Conservation (phyloP, 2,888 invertebrate genomes). For the Andrena camellia region DNA sequence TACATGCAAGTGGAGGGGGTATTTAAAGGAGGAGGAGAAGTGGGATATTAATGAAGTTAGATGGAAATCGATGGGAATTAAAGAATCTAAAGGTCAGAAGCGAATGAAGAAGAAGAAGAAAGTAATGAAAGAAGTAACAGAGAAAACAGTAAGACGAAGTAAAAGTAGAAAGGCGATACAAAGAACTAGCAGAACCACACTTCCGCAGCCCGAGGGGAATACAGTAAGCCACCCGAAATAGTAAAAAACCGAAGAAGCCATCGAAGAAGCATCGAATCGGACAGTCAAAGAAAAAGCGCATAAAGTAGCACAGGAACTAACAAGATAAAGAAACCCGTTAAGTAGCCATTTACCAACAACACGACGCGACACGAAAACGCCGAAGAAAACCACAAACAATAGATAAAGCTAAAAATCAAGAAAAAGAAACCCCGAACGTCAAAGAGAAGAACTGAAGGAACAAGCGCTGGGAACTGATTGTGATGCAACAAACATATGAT, state of each 20-base stretch:
- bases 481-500: not conserved
- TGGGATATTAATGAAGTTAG: too few species aligned
- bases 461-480: not conserved
- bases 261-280: too few species aligned
- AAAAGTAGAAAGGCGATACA: not conserved
- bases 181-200: conserved; percentile 43
- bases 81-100: not conserved
- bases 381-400: not conserved
- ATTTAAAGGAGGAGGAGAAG: too few species aligned
- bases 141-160: too few species aligned
- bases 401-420: not conserved
- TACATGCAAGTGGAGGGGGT: too few species aligned
- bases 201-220: too few species aligned
- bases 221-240: too few species aligned
- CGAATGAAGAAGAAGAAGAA: not conserved
- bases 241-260: too few species aligned
- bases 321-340: not conserved
- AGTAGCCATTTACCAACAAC: not conserved
- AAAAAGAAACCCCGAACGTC: not conserved
- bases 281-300: too few species aligned
- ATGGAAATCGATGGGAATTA: too few species aligned
- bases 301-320: not conserved
- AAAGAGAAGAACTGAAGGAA: not conserved
- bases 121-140: too few species aligned
- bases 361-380: not conserved